A percentile compares a stretch with the other conserved stretches of the same genome.
phyloP scores from a whole-genome alignment of 2,888 invertebrate species.

The Sphecodes monilicornis region DNA sequence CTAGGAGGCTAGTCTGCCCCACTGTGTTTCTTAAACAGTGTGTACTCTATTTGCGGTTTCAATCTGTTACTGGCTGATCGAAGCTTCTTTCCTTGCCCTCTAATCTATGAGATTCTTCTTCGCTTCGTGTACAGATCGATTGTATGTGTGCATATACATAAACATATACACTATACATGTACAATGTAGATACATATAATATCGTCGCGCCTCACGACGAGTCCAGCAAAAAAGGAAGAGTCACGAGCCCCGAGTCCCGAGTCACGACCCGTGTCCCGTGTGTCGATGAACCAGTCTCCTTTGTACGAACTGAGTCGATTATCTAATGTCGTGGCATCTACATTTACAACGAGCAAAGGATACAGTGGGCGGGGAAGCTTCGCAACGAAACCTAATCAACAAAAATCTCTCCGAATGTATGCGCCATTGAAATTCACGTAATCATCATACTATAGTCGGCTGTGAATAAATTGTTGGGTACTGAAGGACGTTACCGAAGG shows the following conservation, averaged over 20 bases:
- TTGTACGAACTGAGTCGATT: slow-evolving; percentile 47
- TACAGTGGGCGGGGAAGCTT: slow-evolving; percentile 12
- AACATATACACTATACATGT: too few species aligned
- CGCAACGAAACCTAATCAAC: slow-evolving; percentile 55
- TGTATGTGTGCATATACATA: slow-evolving; percentile 34
- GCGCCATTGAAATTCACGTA: slow-evolving; percentile 7
- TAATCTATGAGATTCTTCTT: slow-evolving; percentile 33
- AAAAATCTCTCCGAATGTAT: slow-evolving; percentile 45
- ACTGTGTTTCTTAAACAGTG: not conserved
- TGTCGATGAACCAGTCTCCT: slow-evolving; percentile 36
- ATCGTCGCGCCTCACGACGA: slow-evolving; percentile 57
- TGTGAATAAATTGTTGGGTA: not conserved
- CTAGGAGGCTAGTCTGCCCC: too few species aligned
- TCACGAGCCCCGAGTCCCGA: slow-evolving; percentile 30
- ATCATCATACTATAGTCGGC: not conserved
- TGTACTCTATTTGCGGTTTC: not conserved
- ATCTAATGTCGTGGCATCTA: slow-evolving; percentile 58
- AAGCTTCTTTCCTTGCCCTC: slow-evolving; percentile 25
- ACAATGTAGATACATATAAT: slow-evolving; percentile 46
- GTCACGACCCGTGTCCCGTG: slow-evolving; percentile 58
- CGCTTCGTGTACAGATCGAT: slow-evolving; percentile 59
- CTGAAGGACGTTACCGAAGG: too few species aligned
- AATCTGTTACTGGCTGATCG: slow-evolving; percentile 14
- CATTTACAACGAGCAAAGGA: slow-evolving; percentile 35
- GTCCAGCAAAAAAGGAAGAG: slow-evolving; percentile 47